Conservation (phyloP, 2,113 vertebrate species). For the Dolichotis patagonum region DNA sequence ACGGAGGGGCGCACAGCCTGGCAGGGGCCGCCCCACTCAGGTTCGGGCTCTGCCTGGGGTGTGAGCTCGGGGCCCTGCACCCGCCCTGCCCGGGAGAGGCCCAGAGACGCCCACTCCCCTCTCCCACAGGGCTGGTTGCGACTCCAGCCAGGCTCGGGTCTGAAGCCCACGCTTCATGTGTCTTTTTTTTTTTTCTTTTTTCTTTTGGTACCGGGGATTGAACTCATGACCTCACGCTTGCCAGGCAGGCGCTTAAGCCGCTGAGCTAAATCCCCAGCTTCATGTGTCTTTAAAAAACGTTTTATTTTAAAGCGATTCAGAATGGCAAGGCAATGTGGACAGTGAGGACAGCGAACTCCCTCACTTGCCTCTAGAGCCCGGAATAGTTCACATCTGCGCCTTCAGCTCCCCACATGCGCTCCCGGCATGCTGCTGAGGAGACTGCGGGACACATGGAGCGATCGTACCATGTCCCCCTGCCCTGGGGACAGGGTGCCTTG, state of each 20-base stretch:
- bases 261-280: too few species aligned
- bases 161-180: neutral
- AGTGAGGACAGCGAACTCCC: neutral
- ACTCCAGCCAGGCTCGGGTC: neutral
- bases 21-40: neutral
- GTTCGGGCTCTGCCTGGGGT: neutral
- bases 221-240: too few species aligned
- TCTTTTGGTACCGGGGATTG: too few species aligned
- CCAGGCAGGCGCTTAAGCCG: too few species aligned
- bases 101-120: neutral
- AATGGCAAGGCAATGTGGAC: neutral
- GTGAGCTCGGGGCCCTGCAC: rapidly evolving
- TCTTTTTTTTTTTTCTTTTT: too few species aligned
- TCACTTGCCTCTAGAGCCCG: neutral
- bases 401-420: neutral
- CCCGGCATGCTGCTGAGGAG: too few species aligned
- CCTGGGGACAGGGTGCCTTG: neutral
- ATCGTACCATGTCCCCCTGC: neutral
- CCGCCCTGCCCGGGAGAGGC: neutral
- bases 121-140: neutral
- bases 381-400: neutral
- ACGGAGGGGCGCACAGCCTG: neutral
- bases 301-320: neutral
- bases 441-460: too few species aligned
- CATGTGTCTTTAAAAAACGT: neutral